Base-by-base conservation (phyloP, 2,888 invertebrate genomes). In the Gastrophysa polygoni region DNA sequence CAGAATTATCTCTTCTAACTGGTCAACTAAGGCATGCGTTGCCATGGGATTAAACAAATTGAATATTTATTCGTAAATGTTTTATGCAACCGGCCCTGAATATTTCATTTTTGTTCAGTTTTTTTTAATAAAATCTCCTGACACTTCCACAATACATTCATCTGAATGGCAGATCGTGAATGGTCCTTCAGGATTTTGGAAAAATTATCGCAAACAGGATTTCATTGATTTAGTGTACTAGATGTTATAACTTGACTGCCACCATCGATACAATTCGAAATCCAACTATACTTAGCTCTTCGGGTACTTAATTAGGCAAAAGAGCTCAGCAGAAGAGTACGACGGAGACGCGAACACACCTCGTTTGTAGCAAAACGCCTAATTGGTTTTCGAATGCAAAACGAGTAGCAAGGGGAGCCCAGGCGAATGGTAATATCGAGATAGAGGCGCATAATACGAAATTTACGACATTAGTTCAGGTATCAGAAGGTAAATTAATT, bases 401-500 rank as follows among this genome's bases (percentile, higher is more conserved):
- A 44, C 24, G 54, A 54, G 54, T 54, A 54, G 54, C 54, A 43
- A 54, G 14, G 38, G 43, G 43, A 43, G 43, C 16, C 54, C 20
- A 54, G 14, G 38, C 54, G 43, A 43, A 54, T 21, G 43, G 54
- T 54, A 43, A 54, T 16, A 54, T 54, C 54, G 43, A 54, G 54
- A 54, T 44, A 34, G 38, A 54, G 43, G 24, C 24, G 54, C 54
- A 54, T 54, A 54, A 43, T 54, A 54, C 43, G 17, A 54, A 54
- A 54, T 54, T 54, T 54, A 54, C 43, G 54, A 54, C 43, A 43
- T 54, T 38, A 14, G 38, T 38, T 38, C 38, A 54, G 54, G 54
- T 54, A 54, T 54, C 54, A 54, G 21, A 54, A 43, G 43, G 43
- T 54, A 54, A 54, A 54, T 54, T 54, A 54, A 54, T 54, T 54